These are phyloP conservation scores for Lates japonicus DNA, from an alignment of 2,797 vertebrate genomes.

Conservation along the genomic window DNA sequence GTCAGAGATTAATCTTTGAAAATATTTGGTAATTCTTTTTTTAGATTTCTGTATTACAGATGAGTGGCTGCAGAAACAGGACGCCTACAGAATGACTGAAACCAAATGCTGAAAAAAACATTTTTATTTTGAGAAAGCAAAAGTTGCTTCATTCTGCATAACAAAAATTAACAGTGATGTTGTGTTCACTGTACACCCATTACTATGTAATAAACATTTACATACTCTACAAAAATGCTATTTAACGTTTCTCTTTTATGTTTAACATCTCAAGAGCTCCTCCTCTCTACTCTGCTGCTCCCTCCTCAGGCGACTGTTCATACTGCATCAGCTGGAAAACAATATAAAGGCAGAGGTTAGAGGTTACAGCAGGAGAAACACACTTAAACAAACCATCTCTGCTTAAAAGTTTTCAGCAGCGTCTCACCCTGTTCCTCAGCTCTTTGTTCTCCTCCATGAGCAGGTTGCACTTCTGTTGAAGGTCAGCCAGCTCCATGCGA, in stretches of 20 bases:
- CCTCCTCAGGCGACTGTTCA: conserved; percentile 89
- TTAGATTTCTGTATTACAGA: conserved; percentile 15
- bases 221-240: conserved; percentile 35
- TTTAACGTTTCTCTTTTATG: neutral
- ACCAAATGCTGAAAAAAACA: conserved; percentile 31
- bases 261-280: neutral
- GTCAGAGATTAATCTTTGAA: neutral
- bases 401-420: neutral
- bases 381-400: neutral
- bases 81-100: conserved; percentile 10
- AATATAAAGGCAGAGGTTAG: neutral
- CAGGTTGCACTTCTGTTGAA: conserved; percentile 92
- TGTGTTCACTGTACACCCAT: conserved; percentile 42
- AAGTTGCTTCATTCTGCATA: conserved; percentile 41
- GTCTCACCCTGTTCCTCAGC: conserved; percentile 91
- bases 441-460: conserved; percentile 94
- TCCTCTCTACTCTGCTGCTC: conserved; percentile 83
- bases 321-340: conserved; percentile 91
- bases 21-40: neutral
- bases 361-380: neutral
- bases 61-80: neutral
- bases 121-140: conserved; percentile 62
- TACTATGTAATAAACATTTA: conserved; percentile 61
- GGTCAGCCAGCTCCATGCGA: conserved; percentile 89
- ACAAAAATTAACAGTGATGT: conserved; percentile 58